Base-by-base conservation (phyloP, 2,797 vertebrate genomes). In the Vipera latastei region DNA sequence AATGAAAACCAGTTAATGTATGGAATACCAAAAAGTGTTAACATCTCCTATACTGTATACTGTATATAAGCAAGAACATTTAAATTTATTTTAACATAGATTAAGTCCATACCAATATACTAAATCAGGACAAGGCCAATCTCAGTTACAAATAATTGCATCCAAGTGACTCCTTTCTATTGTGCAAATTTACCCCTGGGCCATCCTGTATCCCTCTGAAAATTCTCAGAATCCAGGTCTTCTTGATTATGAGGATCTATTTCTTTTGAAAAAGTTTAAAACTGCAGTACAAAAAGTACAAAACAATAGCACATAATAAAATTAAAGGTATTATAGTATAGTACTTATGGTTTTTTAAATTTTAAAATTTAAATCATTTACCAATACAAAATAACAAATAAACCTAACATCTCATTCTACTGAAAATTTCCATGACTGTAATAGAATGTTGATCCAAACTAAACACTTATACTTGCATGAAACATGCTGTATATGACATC, bases 361-460 rank as follows among this genome's bases (percentile, higher is more conserved):
- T 96, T 95, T 78, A 96, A 93, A 97, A 97, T 61, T 88, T 96
- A 95, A 94, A 97, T 97, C 96, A 25, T 44, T 44, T 22, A 97
- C 61, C 89, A 96, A 95, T 94, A 97, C 96, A 96, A 94, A 96
- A 92, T 78, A 78, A 78, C 18, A 78, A 78, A 22, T 44, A 78
- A 78, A 95, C 13, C 73, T 91, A 59, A 94, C 91, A 93, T 95
- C 61, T 91, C 57, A 95, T 92, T 91, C 91, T 93, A 91, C 69
- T 73, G 69, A 73, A 20, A 73, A 73, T 73, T 38, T 38, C 69
- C 3, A 0, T 11, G 18, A 44, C 20, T 78, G 38, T 78, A 78
- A 16, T 2, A 44, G 7, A 78, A 44, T 69, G 2, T n/a, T 69
- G n/a, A 32, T 7, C 65, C n/a, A 69, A 32, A 32, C n/a, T 69